Evolutionary conservation across 2,797 vertebrate genomes (phyloP).

Genomic region (Chelon auratus): DNA sequence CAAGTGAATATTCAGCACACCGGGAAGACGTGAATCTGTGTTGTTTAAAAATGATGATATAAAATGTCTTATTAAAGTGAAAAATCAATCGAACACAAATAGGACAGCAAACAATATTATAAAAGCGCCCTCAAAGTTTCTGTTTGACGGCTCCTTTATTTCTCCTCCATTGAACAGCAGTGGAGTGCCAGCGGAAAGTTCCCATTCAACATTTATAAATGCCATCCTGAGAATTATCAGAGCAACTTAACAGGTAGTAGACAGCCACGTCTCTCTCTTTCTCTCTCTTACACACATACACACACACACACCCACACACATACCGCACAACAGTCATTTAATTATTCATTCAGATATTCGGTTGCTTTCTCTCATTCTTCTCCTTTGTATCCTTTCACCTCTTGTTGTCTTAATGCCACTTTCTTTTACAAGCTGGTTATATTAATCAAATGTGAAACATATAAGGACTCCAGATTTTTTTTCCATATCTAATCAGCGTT

Average conservation of each 20-base stretch:
- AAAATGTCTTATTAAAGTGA: background rate
- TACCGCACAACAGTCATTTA: constrained; percentile 52
- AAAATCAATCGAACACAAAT: background rate
- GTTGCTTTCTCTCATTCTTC: constrained; percentile 52
- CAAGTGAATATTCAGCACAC: background rate
- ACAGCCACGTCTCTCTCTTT: constrained; percentile 51
- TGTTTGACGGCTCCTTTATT: background rate
- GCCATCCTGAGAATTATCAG: constrained; percentile 79
- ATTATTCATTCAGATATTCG: constrained; percentile 79
- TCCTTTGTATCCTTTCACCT: constrained; percentile 48
- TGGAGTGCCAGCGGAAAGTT: constrained; percentile 67
- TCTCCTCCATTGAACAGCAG: constrained; percentile 27
- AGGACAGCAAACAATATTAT: background rate
- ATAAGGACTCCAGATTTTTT: constrained; percentile 2
- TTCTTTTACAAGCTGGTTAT: constrained; percentile 14
- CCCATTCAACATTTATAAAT: constrained; percentile 84
- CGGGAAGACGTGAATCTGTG: background rate
- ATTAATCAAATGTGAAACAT: constrained; percentile 34
- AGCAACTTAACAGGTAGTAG: constrained; percentile 68
- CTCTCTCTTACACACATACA: constrained; percentile 31
- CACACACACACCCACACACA: constrained; percentile 19
- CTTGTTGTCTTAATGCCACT: constrained; percentile 36
- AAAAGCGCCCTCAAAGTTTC: constrained; percentile 15
- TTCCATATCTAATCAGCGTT: background rate
- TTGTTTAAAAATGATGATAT: background rate